Evolutionary conservation across 2,797 vertebrate genomes (phyloP).

Genomic region (Poeciliopsis turneri): DNA sequence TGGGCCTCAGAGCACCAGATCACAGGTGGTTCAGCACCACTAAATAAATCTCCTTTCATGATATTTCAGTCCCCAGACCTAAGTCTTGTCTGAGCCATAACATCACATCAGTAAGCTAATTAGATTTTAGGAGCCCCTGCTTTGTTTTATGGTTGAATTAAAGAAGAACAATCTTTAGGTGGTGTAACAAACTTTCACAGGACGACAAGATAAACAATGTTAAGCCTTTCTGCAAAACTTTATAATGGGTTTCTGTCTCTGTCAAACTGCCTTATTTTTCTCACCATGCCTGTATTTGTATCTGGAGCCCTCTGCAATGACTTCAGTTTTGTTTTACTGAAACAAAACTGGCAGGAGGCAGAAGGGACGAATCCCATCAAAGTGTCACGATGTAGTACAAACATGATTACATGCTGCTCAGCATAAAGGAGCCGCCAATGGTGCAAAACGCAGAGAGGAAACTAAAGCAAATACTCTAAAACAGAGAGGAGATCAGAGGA

Average conservation of each 20-base stretch:
- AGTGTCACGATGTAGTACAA: constrained; percentile 74
- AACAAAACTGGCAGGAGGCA: constrained; percentile 48
- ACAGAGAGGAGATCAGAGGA: constrained; percentile 10
- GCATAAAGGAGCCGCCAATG: constrained; percentile 55
- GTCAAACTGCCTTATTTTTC: neutral
- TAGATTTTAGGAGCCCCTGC: neutral
- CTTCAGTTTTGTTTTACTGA: constrained; percentile 65
- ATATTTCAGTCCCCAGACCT: neutral
- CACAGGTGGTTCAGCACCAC: neutral
- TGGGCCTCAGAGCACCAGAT: neutral
- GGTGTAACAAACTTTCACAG: neutral
- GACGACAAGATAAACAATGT: neutral
- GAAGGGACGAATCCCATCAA: constrained; percentile 70
- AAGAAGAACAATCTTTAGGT: neutral
- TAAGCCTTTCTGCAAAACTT: neutral
- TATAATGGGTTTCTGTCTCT: neutral
- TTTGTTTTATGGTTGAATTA: neutral
- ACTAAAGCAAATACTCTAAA: constrained; percentile 48
- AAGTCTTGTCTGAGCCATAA: neutral
- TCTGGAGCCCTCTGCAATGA: constrained; percentile 5
- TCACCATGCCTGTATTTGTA: neutral
- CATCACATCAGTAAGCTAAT: neutral
- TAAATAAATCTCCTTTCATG: neutral
- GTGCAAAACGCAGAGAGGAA: constrained; percentile 32
- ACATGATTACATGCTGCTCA: constrained; percentile 73